Percentiles rank a stretch among this genome's conserved stretches.
Evolutionary conservation across 2,888 invertebrate species (phyloP).

Genomic region (Zygogramma bicolorata): DNA sequence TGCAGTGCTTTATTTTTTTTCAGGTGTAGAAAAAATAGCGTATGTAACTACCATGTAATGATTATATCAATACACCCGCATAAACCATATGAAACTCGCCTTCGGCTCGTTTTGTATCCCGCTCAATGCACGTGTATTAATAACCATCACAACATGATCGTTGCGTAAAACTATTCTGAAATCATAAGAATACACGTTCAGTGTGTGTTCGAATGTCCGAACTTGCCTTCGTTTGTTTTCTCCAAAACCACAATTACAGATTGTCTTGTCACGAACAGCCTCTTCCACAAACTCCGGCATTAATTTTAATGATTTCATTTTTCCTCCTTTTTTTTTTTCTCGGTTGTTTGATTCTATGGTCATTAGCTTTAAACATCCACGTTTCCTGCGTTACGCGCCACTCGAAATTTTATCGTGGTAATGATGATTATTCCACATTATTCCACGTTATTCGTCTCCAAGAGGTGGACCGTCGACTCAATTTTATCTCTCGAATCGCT

Average conservation of each 20-base stretch:
- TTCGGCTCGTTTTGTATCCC: no score
- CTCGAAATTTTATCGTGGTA: slow-evolving; percentile 31
- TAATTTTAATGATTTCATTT: slow-evolving; percentile 35
- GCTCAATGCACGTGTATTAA: no score
- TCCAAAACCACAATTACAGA: slow-evolving; percentile 9
- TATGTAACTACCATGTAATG: no score
- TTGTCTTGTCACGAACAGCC: slow-evolving; percentile 18
- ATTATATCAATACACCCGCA: no score
- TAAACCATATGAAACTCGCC: no score
- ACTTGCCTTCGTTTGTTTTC: neutral
- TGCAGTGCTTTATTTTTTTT: no score
- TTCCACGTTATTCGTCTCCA: slow-evolving; percentile 8
- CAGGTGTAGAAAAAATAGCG: no score
- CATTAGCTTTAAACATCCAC: slow-evolving; percentile 52
- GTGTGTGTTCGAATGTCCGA: neutral
- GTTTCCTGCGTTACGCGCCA: slow-evolving; percentile 48
- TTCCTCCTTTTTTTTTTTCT: slow-evolving; percentile 36
- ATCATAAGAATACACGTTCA: no score
- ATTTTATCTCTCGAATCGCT: slow-evolving; percentile 20
- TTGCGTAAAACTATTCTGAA: no score
- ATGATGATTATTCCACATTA: slow-evolving; percentile 33
- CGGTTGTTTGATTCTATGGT: slow-evolving; percentile 41
- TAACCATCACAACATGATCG: no score
- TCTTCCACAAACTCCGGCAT: neutral
- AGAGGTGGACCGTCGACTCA: slow-evolving; percentile 13